Evolutionary conservation across 2,797 vertebrate species (phyloP), one percentile per base, ranked within the genome.

Genomic region (Semaprochilodus insignis): DNA sequence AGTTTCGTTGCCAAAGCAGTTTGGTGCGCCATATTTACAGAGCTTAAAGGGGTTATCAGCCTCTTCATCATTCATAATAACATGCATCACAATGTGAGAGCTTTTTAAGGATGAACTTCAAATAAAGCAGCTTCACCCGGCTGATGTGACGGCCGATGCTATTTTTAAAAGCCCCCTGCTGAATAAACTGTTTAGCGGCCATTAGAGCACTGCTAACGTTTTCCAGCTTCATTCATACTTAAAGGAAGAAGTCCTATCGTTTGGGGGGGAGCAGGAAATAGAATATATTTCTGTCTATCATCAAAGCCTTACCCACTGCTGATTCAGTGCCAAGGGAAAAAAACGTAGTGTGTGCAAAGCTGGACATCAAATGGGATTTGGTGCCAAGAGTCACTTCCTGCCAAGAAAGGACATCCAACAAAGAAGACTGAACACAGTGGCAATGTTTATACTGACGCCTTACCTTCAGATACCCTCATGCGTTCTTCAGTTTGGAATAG

Each of bases 231-330:
- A 51, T 59, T 82, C 72, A 82, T 40, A 48, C 44, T 74, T 71
- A 57, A 70, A 70, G n/a, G 55, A 62, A 77, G 13, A 63, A 66
- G 86, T 88, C 86, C 83, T 81, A 84, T 86, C 40, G 83, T 79
- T 73, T 85, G 78, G 63, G 85, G 88, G 52, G 71, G 88, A 90
- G 59, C 85, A 90, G 87, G 89, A 91, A 92, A 89, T 86, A 27
- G 83, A 93, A 89, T 85, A 83, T 44, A 74, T 77, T 79, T 85
- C 83, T 77, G 83, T 79, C 74, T 85, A 77, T 89, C 77, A 51
- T 16, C 54, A 17, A 84, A 82, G 79, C 86, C 70, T 44, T 76
- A 40, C 23, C 31, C 19, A 75, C 34, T 67, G 88, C 86, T 83
- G 90, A 89, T 87, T 89, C 78, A 70, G 63, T 74, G 73, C 86